Evolutionary conservation across 1,140 invertebrate species (phyloP), one percentile per base, ranked within the genome.

Genomic region (Diabrotica virgifera): DNA sequence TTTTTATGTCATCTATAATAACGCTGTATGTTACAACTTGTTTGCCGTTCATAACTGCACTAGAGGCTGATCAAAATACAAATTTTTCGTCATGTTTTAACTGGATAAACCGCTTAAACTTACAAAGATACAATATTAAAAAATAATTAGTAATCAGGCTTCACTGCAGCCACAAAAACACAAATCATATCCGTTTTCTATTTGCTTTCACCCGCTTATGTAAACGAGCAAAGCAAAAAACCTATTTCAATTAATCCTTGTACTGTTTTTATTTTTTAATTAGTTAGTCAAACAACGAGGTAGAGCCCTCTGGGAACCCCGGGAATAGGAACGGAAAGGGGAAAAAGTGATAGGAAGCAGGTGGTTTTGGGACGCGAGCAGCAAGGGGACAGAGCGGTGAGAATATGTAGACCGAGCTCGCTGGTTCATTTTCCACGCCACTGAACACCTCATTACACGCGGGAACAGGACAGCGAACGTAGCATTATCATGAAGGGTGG

Each of bases 351-450:
- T 51, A n/a, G 9, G 0, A 50, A 40, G n/a, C 13, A 40, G 40
- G 59, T 50, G 14, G 35, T 37, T 58, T 36, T 50, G 14, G 38
- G 6, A 36, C 24, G 57, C 11, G 38, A 55, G 37, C 36, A 3
- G 53, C 6, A 9, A 59, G 57, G 57, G 10, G 35, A 12, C 24
- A 52, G 36, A 35, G 14, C 14, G 52, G 50, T 24, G 24, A 24
- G 24, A 24, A 24, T 24, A 24, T 24, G 24, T 24, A n/a, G 36
- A 24, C 52, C 13, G 7, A 62, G 51, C 12, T 24, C 14, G 59
- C 46, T 38, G 54, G 61, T 62, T 62, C 61, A 62, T 62, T 62
- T 62, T 62, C 36, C 35, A 62, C 52, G 52, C 52, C 61, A 62
- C 12, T 56, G 52, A 62, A 54, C 52, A 62, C 12, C 61, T 54